A percentile compares a stretch with the other conserved stretches of the same genome.
Conservation (phyloP, 2,888 invertebrate species). For the Leptinotarsa rubiginosa region DNA sequence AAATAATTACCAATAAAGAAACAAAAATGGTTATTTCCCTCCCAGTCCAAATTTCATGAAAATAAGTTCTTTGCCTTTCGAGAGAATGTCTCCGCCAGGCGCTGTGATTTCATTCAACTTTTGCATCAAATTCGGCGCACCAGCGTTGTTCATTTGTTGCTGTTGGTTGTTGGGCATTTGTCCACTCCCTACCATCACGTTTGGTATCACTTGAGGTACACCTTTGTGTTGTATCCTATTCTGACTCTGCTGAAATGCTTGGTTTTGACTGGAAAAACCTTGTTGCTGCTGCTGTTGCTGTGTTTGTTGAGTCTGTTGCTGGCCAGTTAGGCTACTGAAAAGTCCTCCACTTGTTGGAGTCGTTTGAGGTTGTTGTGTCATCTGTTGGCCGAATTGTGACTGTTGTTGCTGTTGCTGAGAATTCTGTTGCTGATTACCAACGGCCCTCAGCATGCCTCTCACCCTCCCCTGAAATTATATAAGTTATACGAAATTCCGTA, state of each 20-base stretch:
- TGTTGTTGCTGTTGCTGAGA: slow-evolving; percentile 56
- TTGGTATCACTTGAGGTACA: slow-evolving; percentile 69
- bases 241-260: slow-evolving; percentile 49
- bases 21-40: slow-evolving; percentile 67
- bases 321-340: slow-evolving; percentile 53
- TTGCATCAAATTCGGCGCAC: slow-evolving; percentile 84
- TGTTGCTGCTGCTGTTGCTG: slow-evolving; percentile 55
- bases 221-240: slow-evolving; percentile 66
- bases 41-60: slow-evolving; percentile 94
- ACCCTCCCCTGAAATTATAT: slow-evolving; percentile 69
- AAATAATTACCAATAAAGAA: slow-evolving; percentile 44
- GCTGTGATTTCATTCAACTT: slow-evolving; percentile 90
- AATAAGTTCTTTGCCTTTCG: slow-evolving; percentile 93
- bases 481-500: not conserved
- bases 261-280: slow-evolving; percentile 61
- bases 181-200: slow-evolving; percentile 57
- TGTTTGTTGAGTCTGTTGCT: slow-evolving; percentile 54
- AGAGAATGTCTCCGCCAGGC: slow-evolving; percentile 89
- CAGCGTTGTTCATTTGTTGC: slow-evolving; percentile 65
- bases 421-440: slow-evolving; percentile 65
- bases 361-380: slow-evolving; percentile 52
- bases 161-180: slow-evolving; percentile 51
- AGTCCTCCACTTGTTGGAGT: slow-evolving; percentile 45
- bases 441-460: slow-evolving; percentile 72
- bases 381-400: slow-evolving; percentile 56